These are phyloP conservation scores for Myanophis thanlyinensis DNA, from an alignment of 2,113 vertebrate species.

Conservation along the genomic window DNA sequence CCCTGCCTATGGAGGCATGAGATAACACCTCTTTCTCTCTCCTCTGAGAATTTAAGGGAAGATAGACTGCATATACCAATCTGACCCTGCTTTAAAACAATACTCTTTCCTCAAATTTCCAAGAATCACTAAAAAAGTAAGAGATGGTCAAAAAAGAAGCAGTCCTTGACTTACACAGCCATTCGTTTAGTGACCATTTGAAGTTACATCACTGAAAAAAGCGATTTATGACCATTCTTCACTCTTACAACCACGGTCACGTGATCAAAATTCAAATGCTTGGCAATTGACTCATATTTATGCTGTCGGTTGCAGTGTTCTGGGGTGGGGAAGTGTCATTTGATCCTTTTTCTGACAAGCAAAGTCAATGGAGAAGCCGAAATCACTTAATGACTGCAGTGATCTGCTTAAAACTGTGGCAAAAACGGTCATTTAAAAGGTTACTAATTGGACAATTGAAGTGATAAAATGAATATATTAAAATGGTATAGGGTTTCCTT, in stretches of 20 bases:
- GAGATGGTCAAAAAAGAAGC: neutral
- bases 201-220: neutral
- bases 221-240: neutral
- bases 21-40: neutral
- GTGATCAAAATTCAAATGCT: neutral
- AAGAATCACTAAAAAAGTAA: neutral
- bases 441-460: too few relatives aligned
- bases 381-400: too few relatives aligned
- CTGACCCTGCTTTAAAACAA: neutral
- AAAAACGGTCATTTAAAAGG: too few relatives aligned
- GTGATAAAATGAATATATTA: neutral
- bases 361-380: neutral
- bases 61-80: neutral
- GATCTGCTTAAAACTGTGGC: too few relatives aligned
- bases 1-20: neutral
- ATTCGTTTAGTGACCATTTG: neutral
- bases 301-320: neutral
- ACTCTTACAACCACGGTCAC: neutral
- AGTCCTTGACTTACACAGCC: neutral
- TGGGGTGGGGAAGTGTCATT: fast-evolving
- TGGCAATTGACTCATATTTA: neutral
- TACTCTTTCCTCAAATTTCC: neutral
- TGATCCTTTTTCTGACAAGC: neutral
- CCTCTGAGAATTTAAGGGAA: neutral
- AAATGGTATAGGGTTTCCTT: too few relatives aligned